phyloP scores from a whole-genome alignment of 2,797 vertebrate genomes.

The Pseudocheirus occidentalis region DNA sequence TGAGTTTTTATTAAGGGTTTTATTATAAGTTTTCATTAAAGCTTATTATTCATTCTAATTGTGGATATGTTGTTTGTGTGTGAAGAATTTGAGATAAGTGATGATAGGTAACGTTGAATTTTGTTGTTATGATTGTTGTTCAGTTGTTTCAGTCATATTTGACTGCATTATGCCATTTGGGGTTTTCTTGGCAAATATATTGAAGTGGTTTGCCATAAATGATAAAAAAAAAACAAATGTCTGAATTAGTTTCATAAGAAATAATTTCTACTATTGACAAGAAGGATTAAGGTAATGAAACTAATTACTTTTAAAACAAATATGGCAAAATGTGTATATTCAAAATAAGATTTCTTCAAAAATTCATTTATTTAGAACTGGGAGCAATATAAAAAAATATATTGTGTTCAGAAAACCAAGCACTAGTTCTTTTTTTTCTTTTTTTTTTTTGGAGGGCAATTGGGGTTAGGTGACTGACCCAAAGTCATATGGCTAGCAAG shows the following conservation, averaged over 20 bases:
- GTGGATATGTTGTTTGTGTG: neutral
- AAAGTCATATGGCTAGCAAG: no score
- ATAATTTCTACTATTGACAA: neutral
- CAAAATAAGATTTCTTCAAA: neutral
- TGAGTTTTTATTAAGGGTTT: neutral
- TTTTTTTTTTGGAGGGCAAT: no score
- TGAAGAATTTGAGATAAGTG: neutral
- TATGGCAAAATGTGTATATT: neutral
- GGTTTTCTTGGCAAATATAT: neutral
- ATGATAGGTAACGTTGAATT: neutral
- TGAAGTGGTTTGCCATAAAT: neutral
- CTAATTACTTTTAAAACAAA: neutral
- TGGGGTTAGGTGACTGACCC: no score
- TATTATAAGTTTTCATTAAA: no score
- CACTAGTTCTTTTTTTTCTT: neutral
- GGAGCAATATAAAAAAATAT: neutral
- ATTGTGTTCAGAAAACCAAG: fast-evolving
- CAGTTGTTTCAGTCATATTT: neutral
- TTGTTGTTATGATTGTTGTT: neutral
- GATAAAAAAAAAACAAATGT: neutral
- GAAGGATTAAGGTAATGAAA: neutral
- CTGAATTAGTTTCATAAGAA: neutral
- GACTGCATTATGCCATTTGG: neutral
- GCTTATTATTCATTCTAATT: neutral
- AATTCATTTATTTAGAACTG: neutral